Conservation (phyloP, 1,140 invertebrate species). For the Aradophagus sp. region DNA sequence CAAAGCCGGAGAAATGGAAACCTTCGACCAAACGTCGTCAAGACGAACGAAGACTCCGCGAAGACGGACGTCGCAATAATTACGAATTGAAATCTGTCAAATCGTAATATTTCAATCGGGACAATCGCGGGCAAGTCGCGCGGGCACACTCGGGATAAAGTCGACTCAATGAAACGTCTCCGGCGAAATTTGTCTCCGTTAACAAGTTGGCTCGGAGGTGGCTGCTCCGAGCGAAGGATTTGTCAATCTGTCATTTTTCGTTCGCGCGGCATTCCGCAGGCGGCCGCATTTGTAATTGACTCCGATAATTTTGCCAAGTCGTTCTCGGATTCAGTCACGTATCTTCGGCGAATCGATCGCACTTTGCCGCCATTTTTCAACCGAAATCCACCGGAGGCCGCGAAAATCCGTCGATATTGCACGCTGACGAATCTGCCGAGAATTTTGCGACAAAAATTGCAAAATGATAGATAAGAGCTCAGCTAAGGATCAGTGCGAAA, state of each 20-base stretch:
- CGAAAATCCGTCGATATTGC: slow-evolving; percentile 26
- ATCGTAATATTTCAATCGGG: too few species aligned
- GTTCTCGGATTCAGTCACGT: slow-evolving; percentile 37
- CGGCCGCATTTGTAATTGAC: slow-evolving; percentile 41
- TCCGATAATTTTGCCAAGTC: slow-evolving; percentile 43
- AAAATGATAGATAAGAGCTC: too few species aligned
- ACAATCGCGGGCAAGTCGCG: too few species aligned
- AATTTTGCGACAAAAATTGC: too few species aligned
- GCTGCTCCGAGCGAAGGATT: slow-evolving; percentile 23
- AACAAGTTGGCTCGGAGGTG: slow-evolving; percentile 10
- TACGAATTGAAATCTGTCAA: too few species aligned
- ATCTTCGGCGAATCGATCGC: slow-evolving; percentile 18
- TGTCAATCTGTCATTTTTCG: slow-evolving; percentile 46
- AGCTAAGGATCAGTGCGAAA: too few species aligned
- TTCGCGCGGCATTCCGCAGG: slow-evolving; percentile 36
- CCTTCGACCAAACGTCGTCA: too few species aligned
- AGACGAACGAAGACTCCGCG: too few species aligned
- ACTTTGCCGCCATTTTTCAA: slow-evolving; percentile 38
- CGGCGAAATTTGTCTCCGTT: slow-evolving; percentile 1
- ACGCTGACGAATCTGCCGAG: slow-evolving; percentile 16
- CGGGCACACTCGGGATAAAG: too few species aligned
- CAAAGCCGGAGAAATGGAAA: too few species aligned
- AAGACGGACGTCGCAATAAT: too few species aligned
- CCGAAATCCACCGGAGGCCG: slow-evolving; percentile 19
- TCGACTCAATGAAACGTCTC: slow-evolving; percentile 4